Evolutionary conservation across 1,140 invertebrate species (phyloP), one percentile per base, ranked within the genome.

Genomic region (Melanaphis sacchari): DNA sequence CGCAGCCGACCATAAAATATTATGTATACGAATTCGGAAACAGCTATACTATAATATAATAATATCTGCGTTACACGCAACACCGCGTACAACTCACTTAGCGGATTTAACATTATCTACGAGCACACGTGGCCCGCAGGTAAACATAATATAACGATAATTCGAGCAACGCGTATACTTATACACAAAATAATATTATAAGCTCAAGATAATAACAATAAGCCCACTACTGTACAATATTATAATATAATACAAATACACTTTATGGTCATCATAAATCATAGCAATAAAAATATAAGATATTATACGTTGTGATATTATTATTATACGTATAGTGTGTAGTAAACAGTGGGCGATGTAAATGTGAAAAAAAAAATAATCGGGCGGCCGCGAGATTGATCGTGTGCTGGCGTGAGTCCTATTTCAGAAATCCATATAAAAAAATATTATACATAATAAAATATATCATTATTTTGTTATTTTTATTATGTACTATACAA

Each of bases 91-190:
- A n/a, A 76, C 31, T 76, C 59, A 76, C 31, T 76, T 76, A 76
- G 59, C 59, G 59, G 59, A 76, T 76, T 76, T 76, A 76, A 76
- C 31, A 76, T 76, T 76, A 76, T 76, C 59, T 76, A 76, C 59
- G 59, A 76, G 59, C 59, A n/a, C 59, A 76, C 59, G 59, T 76
- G 59, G 59, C 59, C 59, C 59, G 59, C 31, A 76, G 59, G 59
- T 76, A 76, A 76, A 76, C 59, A 76, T n/a, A 31, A 76, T 76
- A 76, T n/a, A n/a, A 76, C 59, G 59, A 76, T 76, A 66, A 66
- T 76, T 76, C 59, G 31, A 76, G 59, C 59, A 76, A 66, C 59
- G 59, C 31, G 4, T 6, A 18, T n/a, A 18, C 15, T 66, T 9
- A 66, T n/a, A n/a, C 36, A 76, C 31, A n/a, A 76, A 76, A n/a